Evolutionary conservation across 2,888 invertebrate species (phyloP).

Genomic region (Stenichneumon culpator): DNA sequence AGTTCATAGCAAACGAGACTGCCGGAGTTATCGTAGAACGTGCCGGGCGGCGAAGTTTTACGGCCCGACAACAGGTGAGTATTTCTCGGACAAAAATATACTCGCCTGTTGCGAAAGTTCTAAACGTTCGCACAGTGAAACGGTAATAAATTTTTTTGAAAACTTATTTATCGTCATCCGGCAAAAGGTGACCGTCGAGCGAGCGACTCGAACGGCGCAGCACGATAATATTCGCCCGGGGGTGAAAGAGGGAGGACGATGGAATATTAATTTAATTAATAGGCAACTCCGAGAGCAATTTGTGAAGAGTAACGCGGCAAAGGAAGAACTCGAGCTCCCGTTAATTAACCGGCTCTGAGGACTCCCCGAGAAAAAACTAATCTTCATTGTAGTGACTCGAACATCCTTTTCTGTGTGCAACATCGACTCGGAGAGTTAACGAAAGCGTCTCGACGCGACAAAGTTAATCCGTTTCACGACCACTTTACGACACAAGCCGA

Average conservation of each 20-base stretch:
- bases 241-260: constrained; percentile 12
- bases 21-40: neutral
- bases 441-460: constrained; percentile 30
- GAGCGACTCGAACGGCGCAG: neutral
- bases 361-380: neutral
- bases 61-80: constrained; percentile 61
- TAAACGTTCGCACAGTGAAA: neutral
- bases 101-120: constrained; percentile 3
- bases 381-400: constrained; percentile 7
- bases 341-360: constrained; percentile 55
- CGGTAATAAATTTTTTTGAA: constrained; percentile 4
- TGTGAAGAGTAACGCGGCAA: constrained; percentile 48
- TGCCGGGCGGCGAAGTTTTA: neutral
- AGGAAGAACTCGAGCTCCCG: constrained; percentile 42
- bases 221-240: neutral
- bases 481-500: constrained; percentile 65
- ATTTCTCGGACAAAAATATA: constrained; percentile 41
- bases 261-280: constrained; percentile 60
- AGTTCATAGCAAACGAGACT: neutral
- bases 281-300: constrained; percentile 49
- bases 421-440: constrained; percentile 40
- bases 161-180: constrained; percentile 15
- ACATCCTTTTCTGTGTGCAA: constrained; percentile 53
- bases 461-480: constrained; percentile 65
- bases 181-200: neutral